Percentiles rank a stretch among this genome's conserved stretches.
Evolutionary conservation across 2,888 invertebrate species (phyloP).

Genomic region (Eupeodes luniger): DNA sequence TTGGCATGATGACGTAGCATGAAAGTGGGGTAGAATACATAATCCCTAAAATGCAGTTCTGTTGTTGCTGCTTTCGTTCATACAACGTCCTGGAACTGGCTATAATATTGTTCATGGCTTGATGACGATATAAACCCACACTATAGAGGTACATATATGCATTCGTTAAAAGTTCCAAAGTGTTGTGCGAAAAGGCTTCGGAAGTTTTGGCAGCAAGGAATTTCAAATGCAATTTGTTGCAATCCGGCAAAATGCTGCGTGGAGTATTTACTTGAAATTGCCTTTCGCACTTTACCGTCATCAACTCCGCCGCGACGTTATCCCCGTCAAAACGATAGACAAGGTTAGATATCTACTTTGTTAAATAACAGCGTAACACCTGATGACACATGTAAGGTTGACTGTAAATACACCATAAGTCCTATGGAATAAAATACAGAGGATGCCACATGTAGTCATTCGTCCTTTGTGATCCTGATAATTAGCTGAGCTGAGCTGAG

Average conservation of each 20-base stretch:
- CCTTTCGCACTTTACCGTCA: constrained; percentile 6
- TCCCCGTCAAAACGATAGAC: no score
- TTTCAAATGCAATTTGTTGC: constrained; percentile 61
- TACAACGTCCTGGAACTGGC: constrained; percentile 14
- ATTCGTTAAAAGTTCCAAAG: constrained; percentile 28
- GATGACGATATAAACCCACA: constrained; percentile 1
- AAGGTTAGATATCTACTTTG: constrained; percentile 14
- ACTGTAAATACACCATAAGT: constrained; percentile 52
- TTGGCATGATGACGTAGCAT: not conserved
- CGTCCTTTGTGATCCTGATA: constrained; percentile 34
- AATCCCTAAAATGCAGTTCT: constrained; percentile 23
- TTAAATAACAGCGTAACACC: constrained; percentile 61
- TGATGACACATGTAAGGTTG: constrained; percentile 66
- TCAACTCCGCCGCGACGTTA: no score
- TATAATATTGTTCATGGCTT: not conserved
- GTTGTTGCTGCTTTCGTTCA: not conserved
- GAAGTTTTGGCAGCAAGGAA: constrained; percentile 55
- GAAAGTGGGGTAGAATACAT: constrained; percentile 3
- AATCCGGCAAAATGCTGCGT: not conserved
- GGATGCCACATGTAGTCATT: constrained; percentile 6
- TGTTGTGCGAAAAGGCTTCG: constrained; percentile 6
- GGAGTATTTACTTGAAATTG: constrained; percentile 2
- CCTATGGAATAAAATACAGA: not conserved
- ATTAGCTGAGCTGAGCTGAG: not conserved
- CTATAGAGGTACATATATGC: not conserved